phyloP scores from a whole-genome alignment of 2,113 vertebrate species.

The Calyptomena viridis region DNA sequence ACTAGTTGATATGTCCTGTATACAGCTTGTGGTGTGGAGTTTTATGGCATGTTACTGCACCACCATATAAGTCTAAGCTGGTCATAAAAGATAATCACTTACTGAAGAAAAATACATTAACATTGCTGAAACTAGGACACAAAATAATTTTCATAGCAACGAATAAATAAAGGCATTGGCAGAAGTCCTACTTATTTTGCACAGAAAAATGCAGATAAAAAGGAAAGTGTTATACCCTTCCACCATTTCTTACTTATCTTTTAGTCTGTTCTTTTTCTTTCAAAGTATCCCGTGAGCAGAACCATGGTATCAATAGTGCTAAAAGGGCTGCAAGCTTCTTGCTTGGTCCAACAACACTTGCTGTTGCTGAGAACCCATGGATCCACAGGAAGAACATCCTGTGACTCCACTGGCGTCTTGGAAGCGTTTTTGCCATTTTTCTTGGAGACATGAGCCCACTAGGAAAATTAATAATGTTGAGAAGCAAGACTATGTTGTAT shows the following conservation, averaged over 20 bases:
- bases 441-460: not conserved
- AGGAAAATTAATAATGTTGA: not conserved
- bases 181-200: not conserved
- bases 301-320: not conserved
- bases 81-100: conserved; percentile 40
- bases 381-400: not conserved
- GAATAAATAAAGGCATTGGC: conserved; percentile 29
- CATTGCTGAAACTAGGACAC: not conserved
- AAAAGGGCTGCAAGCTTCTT: not conserved
- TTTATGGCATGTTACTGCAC: conserved; percentile 48
- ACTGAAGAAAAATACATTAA: conserved; percentile 34
- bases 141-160: conserved; percentile 35
- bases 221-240: not conserved
- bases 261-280: not conserved
- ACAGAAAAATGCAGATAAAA: conserved; percentile 11
- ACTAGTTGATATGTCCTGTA: conserved; percentile 52
- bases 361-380: fast-evolving
- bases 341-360: fast-evolving
- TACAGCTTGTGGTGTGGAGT: conserved; percentile 9
- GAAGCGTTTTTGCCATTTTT: not conserved
- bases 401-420: not conserved
- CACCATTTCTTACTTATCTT: not conserved
- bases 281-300: not conserved
- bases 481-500: not conserved
- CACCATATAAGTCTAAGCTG: conserved; percentile 45